Conservation (phyloP, 2,888 invertebrate species). For the Stenichneumon culpator region DNA sequence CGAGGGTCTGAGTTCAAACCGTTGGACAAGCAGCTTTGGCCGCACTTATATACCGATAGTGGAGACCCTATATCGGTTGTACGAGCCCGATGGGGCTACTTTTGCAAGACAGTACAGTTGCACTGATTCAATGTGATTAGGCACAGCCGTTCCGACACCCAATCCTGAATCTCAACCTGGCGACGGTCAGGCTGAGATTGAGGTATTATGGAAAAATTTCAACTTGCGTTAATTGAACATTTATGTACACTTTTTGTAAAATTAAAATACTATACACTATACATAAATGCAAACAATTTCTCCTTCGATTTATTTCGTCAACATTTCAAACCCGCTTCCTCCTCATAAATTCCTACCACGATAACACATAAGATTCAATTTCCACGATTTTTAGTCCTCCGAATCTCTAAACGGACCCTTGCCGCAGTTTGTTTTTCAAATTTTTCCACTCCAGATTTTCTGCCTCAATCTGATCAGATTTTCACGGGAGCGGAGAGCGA, state of each 20-base stretch:
- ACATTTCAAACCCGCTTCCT: too few relatives aligned
- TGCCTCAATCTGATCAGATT: background rate
- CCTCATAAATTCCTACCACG: too few relatives aligned
- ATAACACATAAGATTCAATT: too few relatives aligned
- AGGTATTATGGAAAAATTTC: too few relatives aligned
- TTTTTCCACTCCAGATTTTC: too few relatives aligned
- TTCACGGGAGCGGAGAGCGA: constrained; percentile 6
- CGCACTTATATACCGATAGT: constrained; percentile 34
- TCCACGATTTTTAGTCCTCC: too few relatives aligned
- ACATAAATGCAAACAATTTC: background rate
- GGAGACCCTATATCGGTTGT: constrained; percentile 21
- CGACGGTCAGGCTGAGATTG: too few relatives aligned
- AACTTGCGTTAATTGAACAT: too few relatives aligned
- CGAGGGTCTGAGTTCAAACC: constrained; percentile 50
- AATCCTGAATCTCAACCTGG: constrained; percentile 16
- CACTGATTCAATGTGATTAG: constrained; percentile 56
- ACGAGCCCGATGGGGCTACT: constrained; percentile 54
- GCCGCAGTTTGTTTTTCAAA: background rate
- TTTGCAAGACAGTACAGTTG: constrained; percentile 11
- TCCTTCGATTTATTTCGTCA: background rate
- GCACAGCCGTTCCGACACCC: constrained; percentile 23
- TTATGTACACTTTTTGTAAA: too few relatives aligned
- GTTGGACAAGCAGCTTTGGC: constrained; percentile 46
- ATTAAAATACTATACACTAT: too few relatives aligned
- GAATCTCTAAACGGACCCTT: too few relatives aligned